Conservation (phyloP, 2,113 vertebrate species). For the Serilophus lunatus region DNA sequence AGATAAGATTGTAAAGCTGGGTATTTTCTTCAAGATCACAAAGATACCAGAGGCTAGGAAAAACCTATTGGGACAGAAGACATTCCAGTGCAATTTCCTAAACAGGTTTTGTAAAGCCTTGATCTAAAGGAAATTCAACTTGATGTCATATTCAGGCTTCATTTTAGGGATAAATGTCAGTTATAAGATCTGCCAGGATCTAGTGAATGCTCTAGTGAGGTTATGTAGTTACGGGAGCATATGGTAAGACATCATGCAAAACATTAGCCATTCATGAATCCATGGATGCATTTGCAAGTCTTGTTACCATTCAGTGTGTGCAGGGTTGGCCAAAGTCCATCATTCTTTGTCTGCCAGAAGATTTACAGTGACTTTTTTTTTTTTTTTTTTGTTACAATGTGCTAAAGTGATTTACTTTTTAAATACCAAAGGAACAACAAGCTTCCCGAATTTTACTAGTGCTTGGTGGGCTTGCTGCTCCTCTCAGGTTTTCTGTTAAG, state of each 20-base stretch:
- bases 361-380: background rate
- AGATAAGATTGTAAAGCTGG: background rate
- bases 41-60: background rate
- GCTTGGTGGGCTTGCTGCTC: background rate
- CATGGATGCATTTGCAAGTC: background rate
- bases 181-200: background rate
- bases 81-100: background rate
- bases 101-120: background rate
- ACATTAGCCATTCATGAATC: background rate
- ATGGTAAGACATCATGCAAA: background rate
- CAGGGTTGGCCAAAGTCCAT: background rate
- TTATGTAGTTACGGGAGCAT: background rate
- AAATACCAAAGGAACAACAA: background rate
- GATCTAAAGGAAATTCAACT: background rate
- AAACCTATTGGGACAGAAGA: background rate
- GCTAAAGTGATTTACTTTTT: background rate
- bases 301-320: background rate
- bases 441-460: background rate
- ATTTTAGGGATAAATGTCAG: background rate
- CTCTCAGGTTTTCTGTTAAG: background rate
- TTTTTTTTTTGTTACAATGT: fast-evolving
- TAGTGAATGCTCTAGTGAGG: background rate
- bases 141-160: background rate
- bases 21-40: background rate
- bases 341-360: background rate